phyloP scores from a whole-genome alignment of 2,888 invertebrate genomes.

The Crossocerus cetratus region DNA sequence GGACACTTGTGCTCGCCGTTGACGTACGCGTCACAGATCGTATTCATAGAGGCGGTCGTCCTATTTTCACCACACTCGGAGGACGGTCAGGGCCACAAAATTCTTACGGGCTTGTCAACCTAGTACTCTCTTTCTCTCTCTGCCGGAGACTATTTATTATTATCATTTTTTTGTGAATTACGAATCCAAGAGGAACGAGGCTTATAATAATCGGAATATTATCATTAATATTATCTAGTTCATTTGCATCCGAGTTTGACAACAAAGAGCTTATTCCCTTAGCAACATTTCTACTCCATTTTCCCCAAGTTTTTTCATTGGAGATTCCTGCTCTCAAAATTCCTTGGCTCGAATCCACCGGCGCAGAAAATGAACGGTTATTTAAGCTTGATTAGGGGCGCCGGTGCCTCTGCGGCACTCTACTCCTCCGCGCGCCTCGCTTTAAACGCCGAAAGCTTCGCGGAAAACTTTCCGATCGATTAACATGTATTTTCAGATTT shows the following conservation, averaged over 20 bases:
- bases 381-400: conserved; percentile 11
- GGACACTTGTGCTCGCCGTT: conserved; percentile 31
- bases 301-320: not conserved
- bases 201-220: no score
- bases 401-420: conserved; percentile 2
- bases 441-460: no score
- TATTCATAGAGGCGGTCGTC: conserved; percentile 45
- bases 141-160: no score
- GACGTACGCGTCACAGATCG: conserved; percentile 32
- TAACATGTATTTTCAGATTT: not conserved
- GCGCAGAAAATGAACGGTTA: conserved; percentile 5
- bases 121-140: not conserved
- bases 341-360: conserved; percentile 37
- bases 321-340: conserved; percentile 5
- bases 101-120: conserved; percentile 4
- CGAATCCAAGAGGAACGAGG: no score
- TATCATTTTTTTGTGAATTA: no score
- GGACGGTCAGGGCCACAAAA: conserved; percentile 50
- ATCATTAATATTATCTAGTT: no score
- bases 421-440: no score
- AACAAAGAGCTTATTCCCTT: no score
- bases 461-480: no score
- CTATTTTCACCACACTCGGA: conserved; percentile 47
- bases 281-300: no score
- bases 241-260: no score